Evolutionary conservation across 2,888 invertebrate genomes (phyloP), one percentile per base, ranked within the genome.

Genomic region (Phengaris arion): DNA sequence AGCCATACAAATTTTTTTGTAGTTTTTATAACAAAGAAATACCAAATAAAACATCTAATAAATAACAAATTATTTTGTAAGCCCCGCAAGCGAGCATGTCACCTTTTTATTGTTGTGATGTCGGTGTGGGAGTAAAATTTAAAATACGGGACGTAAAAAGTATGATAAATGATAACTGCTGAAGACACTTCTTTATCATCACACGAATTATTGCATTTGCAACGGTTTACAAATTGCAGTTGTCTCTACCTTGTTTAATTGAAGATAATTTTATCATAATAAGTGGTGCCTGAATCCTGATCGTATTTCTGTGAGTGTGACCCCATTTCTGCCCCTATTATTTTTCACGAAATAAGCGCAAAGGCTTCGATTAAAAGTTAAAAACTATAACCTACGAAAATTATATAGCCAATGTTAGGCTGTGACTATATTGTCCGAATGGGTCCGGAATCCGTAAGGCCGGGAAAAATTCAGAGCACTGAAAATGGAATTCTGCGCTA

Each of bases 181-280:
- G 22, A 59, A 59, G 59, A 22, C 59, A 59, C 22, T 59, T 48
- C 8, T 48, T 59, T 59, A 22, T 59, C 15, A 59, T 22, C 59
- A 15, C 59, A 59, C 9, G 59, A 59, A 59, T 59, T 59, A 59
- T 59, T 22, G 59, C 22, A 59, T 59, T 59, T 9, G 59, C 22
- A 22, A 59, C 59, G 59, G 22, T 22, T 10, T 22, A 59, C 22
- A 59, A 59, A 22, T 59, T 59, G 59, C 10, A 59, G 59, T 15
- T 57, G 57, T 59, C 59, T 5, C 22, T 59, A 22, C 22, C 59
- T 59, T 59, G 22, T 59, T 59, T 59, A 59, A 57, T 57, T 57
- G 57, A 57, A 57, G 57, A 15, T 59, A 22, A 22, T 59, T 59
- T 59, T 22, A 22, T 5, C 59, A 10, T 59, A 3, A 54, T 12